phyloP scores from a whole-genome alignment of 1,140 invertebrate species.

The Parasteatoda tepidariorum region DNA sequence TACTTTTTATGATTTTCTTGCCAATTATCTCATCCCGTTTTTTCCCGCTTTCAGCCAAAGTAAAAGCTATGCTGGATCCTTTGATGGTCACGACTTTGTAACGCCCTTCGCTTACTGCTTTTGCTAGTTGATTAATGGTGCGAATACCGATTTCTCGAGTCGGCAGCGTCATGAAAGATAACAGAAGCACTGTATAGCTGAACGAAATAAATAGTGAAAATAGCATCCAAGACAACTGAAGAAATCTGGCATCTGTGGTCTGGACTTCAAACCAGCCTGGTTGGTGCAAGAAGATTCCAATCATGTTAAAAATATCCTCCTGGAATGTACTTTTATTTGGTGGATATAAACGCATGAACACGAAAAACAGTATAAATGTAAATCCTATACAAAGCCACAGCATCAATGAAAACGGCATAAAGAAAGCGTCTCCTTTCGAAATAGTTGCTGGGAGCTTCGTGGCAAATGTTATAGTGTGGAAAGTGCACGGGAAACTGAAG shows the following conservation, averaged over 20 bases:
- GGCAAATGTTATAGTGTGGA: not conserved
- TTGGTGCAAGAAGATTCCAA: not conserved
- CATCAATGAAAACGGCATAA: not conserved
- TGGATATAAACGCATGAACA: not conserved
- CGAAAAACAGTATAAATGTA: not conserved
- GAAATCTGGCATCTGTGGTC: not conserved
- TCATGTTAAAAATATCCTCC: not conserved
- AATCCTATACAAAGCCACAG: not conserved
- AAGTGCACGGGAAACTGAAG: slow-evolving; percentile 14
- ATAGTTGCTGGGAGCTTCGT: not conserved
- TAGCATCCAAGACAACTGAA: not conserved
- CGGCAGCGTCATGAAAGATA: not conserved
- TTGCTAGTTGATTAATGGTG: not conserved
- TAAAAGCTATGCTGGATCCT: not conserved
- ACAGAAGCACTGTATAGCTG: not conserved
- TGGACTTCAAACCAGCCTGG: not conserved
- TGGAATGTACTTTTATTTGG: not conserved
- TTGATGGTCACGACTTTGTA: not conserved
- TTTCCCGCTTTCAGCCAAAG: not conserved
- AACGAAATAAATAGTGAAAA: not conserved
- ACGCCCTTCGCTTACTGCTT: not conserved
- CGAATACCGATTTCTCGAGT: not conserved
- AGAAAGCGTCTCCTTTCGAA: not conserved
- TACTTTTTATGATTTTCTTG: not conserved
- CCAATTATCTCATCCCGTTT: not conserved